phyloP scores from a whole-genome alignment of 2,888 invertebrate genomes.

The Scotopteryx bipunctaria region DNA sequence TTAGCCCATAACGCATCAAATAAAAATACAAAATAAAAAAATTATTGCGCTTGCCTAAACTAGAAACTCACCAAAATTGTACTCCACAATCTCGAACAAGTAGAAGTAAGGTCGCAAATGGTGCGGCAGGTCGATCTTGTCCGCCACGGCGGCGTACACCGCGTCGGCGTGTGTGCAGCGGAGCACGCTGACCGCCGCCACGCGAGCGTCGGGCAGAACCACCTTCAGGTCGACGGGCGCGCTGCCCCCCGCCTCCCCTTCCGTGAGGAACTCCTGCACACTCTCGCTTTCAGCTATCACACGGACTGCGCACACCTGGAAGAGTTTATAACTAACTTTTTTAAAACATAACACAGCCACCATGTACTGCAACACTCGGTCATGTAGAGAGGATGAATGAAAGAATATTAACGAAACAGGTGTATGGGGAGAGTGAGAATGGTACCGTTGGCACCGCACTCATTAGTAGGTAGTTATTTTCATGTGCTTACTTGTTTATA shows the following conservation, averaged over 20 bases:
- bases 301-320: constrained; percentile 94
- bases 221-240: constrained; percentile 90
- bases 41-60: too few species aligned
- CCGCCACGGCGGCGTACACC: constrained; percentile 94
- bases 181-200: constrained; percentile 93
- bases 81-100: constrained; percentile 98
- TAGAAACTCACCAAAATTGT: constrained; percentile 93
- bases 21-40: too few species aligned
- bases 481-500: too few species aligned
- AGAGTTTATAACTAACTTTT: constrained; percentile 77
- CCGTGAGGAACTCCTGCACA: constrained; percentile 98
- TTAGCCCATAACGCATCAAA: too few species aligned
- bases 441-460: too few species aligned
- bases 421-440: too few species aligned
- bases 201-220: constrained; percentile 95
- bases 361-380: too few species aligned
- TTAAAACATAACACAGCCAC: too few species aligned
- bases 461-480: too few species aligned
- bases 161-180: constrained; percentile 95
- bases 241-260: constrained; percentile 92
- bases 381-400: too few species aligned
- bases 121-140: constrained; percentile 91
- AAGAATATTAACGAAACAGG: too few species aligned
- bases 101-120: constrained; percentile 96
- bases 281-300: constrained; percentile 99